Percentiles rank a stretch among this genome's conserved stretches.
Conservation (phyloP, 53 echinoderm and acorn worm genomes). For the Astropecten irregularis region DNA sequence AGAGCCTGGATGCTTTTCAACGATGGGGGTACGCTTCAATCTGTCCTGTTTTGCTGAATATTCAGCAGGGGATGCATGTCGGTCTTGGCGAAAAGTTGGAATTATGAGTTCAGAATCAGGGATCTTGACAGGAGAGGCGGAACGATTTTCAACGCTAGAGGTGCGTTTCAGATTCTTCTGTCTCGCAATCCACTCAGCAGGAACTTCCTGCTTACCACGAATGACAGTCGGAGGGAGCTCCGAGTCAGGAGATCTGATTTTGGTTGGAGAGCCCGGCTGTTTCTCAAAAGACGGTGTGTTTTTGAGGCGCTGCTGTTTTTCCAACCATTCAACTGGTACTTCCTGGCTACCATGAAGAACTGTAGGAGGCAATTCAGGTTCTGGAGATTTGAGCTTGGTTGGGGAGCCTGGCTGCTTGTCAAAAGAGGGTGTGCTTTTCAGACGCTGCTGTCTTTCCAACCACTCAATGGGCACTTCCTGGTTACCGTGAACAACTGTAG, state of each 20-base stretch:
- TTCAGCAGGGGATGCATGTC: not conserved
- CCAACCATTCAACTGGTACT: constrained; percentile 17
- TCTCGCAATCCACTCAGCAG: constrained; percentile 1
- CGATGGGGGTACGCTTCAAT: not conserved
- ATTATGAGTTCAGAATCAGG: not conserved
- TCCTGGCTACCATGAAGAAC: constrained; percentile 27
- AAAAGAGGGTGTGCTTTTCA: constrained; percentile 5
- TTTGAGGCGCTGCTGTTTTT: constrained; percentile 25
- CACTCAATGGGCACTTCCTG: constrained; percentile 33
- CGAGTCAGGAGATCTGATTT: not conserved
- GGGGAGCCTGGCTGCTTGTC: constrained; percentile 24
- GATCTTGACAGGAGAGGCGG: not conserved
- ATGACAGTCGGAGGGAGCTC: not conserved
- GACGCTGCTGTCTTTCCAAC: constrained; percentile 14
- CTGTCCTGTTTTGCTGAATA: not conserved
- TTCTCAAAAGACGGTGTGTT: constrained; percentile 11
- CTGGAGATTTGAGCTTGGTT: not conserved
- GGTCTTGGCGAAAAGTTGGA: not conserved
- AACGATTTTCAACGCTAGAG: not conserved
- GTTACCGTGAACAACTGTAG: not conserved
- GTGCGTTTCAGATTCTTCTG: constrained; percentile 22
- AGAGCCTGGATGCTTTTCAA: not conserved
- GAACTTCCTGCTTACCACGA: not conserved
- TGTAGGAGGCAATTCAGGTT: not conserved
- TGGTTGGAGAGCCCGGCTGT: constrained; percentile 14